A percentile compares a stretch with the other conserved stretches of the same genome.
Evolutionary conservation across 2,113 vertebrate species (phyloP).

Genomic region (Apteryx owenii): DNA sequence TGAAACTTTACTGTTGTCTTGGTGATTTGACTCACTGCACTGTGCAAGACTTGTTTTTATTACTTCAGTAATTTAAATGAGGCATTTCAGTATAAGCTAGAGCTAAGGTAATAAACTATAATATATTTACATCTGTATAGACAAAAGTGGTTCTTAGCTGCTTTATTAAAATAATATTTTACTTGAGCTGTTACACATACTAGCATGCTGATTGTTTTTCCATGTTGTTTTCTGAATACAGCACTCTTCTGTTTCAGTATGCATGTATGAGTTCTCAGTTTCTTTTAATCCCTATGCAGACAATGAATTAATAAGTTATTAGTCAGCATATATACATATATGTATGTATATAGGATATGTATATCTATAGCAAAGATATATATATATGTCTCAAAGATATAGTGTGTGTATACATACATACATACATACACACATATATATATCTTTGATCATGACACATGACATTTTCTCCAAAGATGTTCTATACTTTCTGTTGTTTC

Average conservation of each 20-base stretch:
- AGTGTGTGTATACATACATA: too few species aligned
- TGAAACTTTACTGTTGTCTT: not conserved
- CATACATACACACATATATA: not conserved
- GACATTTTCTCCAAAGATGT: slow-evolving; percentile 1
- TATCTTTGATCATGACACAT: not conserved
- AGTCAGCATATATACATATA: not conserved
- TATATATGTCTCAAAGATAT: not conserved
- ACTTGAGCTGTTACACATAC: not conserved
- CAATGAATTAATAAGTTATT: not conserved
- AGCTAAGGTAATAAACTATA: slow-evolving; percentile 5
- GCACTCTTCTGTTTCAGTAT: not conserved
- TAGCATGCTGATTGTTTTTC: not conserved
- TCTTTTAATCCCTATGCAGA: not conserved
- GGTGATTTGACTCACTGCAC: slow-evolving; percentile 12
- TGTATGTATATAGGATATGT: not conserved
- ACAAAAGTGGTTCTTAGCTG: not conserved
- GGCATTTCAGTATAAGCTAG: not conserved
- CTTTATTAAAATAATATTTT: slow-evolving; percentile 40
- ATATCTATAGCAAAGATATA: too few species aligned
- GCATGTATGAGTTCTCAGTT: not conserved
- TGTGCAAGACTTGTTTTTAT: not conserved
- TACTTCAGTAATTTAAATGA: slow-evolving; percentile 39
- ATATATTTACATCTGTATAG: not conserved
- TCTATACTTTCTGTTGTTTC: not conserved
- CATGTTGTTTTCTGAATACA: not conserved